Base-by-base conservation (phyloP, 1,140 invertebrate species). In the Ladona fulva region DNA sequence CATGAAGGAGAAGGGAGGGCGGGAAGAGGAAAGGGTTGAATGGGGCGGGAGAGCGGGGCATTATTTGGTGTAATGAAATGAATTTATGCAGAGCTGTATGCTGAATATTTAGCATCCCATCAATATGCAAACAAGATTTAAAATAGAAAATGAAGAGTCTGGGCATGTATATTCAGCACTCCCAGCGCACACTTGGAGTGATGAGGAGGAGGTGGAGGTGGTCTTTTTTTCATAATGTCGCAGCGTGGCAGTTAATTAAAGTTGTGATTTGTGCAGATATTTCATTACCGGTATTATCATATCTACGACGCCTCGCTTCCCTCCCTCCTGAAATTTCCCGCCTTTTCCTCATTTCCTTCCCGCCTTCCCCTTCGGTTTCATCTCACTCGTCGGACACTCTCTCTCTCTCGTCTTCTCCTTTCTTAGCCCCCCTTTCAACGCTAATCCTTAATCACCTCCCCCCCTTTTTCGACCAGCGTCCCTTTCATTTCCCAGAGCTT, bases 11-110 rank as follows among this genome's bases (percentile, higher is more conserved):
- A 22, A 6, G 52, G 52, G 85, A 85, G 84, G 83, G 83, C 83
- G 82, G 76, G 76, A 79, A 81, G 76, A 82, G 81, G 82, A 81
- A 83, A 84, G 84, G 85, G 85, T 83, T 83, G 83, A 82, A 37
- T 25, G 25, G 52, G 29, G 37, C 12, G 52, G 42, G 42, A 74
- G 85, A 85, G 84, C 85, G 87, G 87, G 87, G 87, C 87, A 88
- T 88, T 88, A 87, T 88, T 89, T 88, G 87, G 87, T 86, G 86
- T 88, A 88, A 88, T 88, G 87, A 88, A 88, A 88, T 88, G 87
- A 88, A 88, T 88, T 88, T 88, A 88, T 88, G 87, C 87, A 88
- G 87, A 88, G 86, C 29, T 75, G 74, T 80, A 42, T 52, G 59
- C 76, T 37, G 73, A 22, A 76, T 24, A 25, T 52, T 80, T 77